Evolutionary conservation across 2,888 invertebrate genomes (phyloP).

Genomic region (Syrista parreyssii): DNA sequence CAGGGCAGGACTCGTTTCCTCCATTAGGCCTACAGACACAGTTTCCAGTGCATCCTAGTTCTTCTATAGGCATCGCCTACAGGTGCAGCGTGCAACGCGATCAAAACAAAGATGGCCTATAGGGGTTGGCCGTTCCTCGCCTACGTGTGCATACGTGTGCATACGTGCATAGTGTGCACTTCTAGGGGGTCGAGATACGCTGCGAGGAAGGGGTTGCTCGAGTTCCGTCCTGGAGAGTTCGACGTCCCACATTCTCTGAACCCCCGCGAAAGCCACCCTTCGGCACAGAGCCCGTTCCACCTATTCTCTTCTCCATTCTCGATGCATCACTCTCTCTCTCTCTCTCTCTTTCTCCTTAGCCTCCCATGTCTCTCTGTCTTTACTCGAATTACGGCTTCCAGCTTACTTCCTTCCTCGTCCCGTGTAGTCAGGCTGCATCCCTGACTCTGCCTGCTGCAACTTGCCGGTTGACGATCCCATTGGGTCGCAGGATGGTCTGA

Average conservation of each 20-base stretch:
- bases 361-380: slow-evolving; percentile 17
- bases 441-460: too few relatives aligned
- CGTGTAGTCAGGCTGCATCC: too few relatives aligned
- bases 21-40: too few relatives aligned
- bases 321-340: slow-evolving; percentile 9
- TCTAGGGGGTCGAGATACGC: slow-evolving; percentile 11
- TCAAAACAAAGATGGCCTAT: slow-evolving; percentile 34
- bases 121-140: slow-evolving; percentile 13
- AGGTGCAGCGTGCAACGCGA: slow-evolving; percentile 24
- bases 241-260: slow-evolving; percentile 55
- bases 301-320: slow-evolving; percentile 20
- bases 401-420: too few relatives aligned
- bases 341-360: slow-evolving; percentile 17
- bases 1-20: too few relatives aligned
- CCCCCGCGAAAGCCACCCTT: slow-evolving; percentile 29
- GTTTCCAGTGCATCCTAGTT: too few relatives aligned
- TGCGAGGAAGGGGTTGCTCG: background rate
- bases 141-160: slow-evolving; percentile 1
- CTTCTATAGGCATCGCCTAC: too few relatives aligned
- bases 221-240: slow-evolving; percentile 43
- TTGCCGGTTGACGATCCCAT: too few relatives aligned
- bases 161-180: slow-evolving; percentile 29
- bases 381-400: too few relatives aligned
- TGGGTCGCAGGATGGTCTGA: too few relatives aligned
- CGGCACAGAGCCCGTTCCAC: slow-evolving; percentile 5